Evolutionary conservation across 2,888 invertebrate genomes (phyloP).

Genomic region (Xanthia icteritia): DNA sequence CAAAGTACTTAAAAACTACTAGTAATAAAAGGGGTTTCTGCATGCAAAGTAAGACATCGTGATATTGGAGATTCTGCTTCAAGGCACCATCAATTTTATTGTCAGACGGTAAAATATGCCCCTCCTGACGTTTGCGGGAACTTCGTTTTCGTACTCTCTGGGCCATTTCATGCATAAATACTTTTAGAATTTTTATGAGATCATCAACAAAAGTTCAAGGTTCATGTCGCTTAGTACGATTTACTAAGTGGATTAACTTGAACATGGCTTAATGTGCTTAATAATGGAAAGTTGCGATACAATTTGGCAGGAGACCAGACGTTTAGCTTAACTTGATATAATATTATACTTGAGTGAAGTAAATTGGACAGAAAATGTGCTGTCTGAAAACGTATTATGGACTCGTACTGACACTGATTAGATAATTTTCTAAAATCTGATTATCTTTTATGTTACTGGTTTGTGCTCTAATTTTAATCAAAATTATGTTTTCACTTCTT

Average conservation of each 20-base stretch:
- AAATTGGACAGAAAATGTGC: constrained; percentile 61
- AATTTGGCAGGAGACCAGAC: constrained; percentile 71
- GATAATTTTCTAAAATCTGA: constrained; percentile 25
- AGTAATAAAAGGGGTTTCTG: constrained; percentile 48
- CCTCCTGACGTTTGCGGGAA: constrained; percentile 65
- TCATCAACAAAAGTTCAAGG: constrained; percentile 67
- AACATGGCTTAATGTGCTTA: constrained; percentile 62
- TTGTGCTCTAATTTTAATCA: neutral
- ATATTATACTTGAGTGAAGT: constrained; percentile 61
- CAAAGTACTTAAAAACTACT: neutral
- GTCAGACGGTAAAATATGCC: constrained; percentile 72
- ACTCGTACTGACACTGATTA: constrained; percentile 30
- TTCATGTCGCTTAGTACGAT: constrained; percentile 55
- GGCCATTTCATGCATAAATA: constrained; percentile 57
- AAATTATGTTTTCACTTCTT: too few species aligned
- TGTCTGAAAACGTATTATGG: constrained; percentile 19
- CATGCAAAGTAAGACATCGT: constrained; percentile 77
- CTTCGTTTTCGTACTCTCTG: constrained; percentile 62
- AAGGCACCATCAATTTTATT: constrained; percentile 77
- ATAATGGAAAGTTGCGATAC: constrained; percentile 63
- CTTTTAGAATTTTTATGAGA: constrained; percentile 63
- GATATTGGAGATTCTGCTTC: constrained; percentile 82
- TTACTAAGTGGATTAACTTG: constrained; percentile 62
- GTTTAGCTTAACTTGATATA: constrained; percentile 54
- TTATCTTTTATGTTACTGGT: constrained; percentile 8